Evolutionary conservation across 2,888 invertebrate species (phyloP).

Genomic region (Ceraclea dissimilis): DNA sequence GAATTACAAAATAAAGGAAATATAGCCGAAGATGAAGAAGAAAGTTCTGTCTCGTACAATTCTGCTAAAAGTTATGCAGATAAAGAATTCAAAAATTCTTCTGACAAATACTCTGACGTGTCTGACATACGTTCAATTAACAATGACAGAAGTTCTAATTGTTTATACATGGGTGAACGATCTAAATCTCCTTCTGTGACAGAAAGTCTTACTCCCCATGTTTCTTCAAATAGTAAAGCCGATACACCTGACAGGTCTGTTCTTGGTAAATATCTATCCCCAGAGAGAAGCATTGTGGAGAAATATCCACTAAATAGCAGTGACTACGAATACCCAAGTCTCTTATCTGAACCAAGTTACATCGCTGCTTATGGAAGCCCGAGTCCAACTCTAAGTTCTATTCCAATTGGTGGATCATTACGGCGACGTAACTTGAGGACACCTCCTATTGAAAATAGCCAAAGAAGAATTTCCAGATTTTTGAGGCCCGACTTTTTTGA

Average conservation of each 20-base stretch:
- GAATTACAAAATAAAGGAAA: not conserved
- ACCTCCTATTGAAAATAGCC: conserved; percentile 35
- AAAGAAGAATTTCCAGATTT: conserved; percentile 63
- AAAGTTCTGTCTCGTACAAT: conserved; percentile 12
- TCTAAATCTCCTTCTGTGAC: conserved; percentile 14
- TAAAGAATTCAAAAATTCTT: conserved; percentile 6
- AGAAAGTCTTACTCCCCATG: conserved; percentile 11
- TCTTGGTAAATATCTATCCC: conserved; percentile 49
- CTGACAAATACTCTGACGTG: conserved; percentile 3
- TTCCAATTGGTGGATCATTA: conserved; percentile 25
- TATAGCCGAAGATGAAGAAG: conserved; percentile 14
- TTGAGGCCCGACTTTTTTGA: conserved; percentile 74
- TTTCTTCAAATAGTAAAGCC: conserved; percentile 31
- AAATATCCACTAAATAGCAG: conserved; percentile 33
- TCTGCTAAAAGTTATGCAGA: conserved; percentile 9
- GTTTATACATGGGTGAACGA: not conserved
- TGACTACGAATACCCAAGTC: conserved; percentile 29
- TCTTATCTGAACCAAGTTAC: conserved; percentile 38
- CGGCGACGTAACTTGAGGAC: conserved; percentile 36
- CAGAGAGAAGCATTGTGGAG: conserved; percentile 38
- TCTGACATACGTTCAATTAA: conserved; percentile 5
- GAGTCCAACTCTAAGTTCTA: conserved; percentile 26
- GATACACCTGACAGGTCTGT: conserved; percentile 45
- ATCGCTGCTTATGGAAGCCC: conserved; percentile 37
- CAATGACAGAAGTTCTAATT: conserved; percentile 10